Evolutionary conservation across 2,797 vertebrate species (phyloP), one percentile per base, ranked within the genome.

Genomic region (Megalops cyprinoides): DNA sequence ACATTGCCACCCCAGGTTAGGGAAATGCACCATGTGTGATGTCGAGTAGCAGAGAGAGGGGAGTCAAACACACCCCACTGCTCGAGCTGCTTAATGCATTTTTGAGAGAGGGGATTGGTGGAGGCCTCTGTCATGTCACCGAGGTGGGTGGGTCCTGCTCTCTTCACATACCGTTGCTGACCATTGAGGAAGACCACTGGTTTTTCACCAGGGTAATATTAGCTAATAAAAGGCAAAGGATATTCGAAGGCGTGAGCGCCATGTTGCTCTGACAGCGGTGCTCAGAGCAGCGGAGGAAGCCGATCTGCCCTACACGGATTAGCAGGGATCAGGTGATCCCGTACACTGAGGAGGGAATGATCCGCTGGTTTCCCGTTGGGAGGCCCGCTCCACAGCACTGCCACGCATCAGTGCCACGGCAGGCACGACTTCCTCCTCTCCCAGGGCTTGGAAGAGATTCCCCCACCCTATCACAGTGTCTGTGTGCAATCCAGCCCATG

Each of bases 51-150:
- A 20, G 48, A 15, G 23, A 39, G 67, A 71, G 10, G 10, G n/a
- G 78, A 48, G 73, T 73, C 28, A 39, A 73, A 28, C 39, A 34
- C 20, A 9, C 31, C 46, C 31, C 77, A 2, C 46, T 49, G 2
- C 28, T 53, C 49, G n/a, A 51, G 69, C 39, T 79, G 31, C 77
- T 20, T 42, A 77, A 58, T 42, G 7, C 76, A 53, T 46, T 77
- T 75, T 44, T n/a, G 53, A 31, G 53, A 58, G 18, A 39, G 23
- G 25, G 6, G 12, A 12, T 28, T 25, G 44, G 14, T 34, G 39
- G 60, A 25, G 15, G 20, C 28, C 15, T 31, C 53, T 23, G n/a
- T 20, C 20, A n/a, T n/a, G n/a, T n/a, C n/a, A n/a, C n/a, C n/a
- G n/a, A n/a, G n/a, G n/a, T n/a, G n/a, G n/a, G n/a, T n/a, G n/a